Evolutionary conservation across 2,797 vertebrate species (phyloP).

Genomic region (Oreonectes daqikongensis): DNA sequence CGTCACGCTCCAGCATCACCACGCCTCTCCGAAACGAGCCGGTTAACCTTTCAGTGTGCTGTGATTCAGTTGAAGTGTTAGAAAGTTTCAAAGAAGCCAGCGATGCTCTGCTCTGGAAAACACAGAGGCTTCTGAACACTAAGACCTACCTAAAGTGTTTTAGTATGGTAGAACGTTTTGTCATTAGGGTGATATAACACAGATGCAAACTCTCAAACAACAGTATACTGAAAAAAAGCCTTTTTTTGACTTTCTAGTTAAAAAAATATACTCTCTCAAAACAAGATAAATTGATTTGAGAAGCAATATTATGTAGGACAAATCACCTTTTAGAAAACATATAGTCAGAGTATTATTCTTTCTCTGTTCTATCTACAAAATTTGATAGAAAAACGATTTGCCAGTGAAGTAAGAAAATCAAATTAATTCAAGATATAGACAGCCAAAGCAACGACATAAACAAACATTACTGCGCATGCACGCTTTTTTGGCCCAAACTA

Average conservation of each 20-base stretch:
- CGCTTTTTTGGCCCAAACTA: no score
- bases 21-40: constrained; percentile 11
- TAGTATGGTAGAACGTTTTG: not conserved
- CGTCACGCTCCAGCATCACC: not conserved
- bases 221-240: no score
- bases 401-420: no score
- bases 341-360: no score
- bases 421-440: no score
- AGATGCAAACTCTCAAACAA: not conserved
- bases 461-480: no score
- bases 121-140: not conserved
- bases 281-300: not conserved
- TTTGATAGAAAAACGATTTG: no score
- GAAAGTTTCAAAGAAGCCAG: not conserved
- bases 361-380: no score
- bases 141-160: not conserved
- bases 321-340: not conserved
- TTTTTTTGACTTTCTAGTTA: not conserved
- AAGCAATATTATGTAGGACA: not conserved
- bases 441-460: no score
- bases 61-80: not conserved
- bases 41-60: not conserved
- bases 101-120: constrained; percentile 16
- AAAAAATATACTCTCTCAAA: not conserved
- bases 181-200: not conserved